Conservation (phyloP, 2,797 vertebrate genomes). For the Mormyrus proboscirostris region DNA sequence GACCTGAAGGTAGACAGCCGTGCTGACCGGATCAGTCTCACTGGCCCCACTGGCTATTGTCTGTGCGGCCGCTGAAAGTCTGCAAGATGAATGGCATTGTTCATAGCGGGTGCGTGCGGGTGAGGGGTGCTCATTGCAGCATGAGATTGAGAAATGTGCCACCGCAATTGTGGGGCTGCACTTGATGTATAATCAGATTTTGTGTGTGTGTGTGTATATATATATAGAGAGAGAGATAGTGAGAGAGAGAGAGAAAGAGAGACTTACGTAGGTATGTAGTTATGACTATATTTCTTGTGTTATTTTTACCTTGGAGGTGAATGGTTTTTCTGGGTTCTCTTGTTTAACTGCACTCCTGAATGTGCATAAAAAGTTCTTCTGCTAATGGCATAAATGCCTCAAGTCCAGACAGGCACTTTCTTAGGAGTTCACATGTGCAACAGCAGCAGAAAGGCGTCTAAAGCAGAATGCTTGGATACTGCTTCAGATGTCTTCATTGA, state of each 20-base stretch:
- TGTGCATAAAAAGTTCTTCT: constrained; percentile 51
- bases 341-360: constrained; percentile 44
- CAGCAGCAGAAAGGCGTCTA: constrained; percentile 44
- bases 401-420: constrained; percentile 58
- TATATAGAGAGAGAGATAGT: background rate
- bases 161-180: background rate
- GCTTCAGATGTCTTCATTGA: constrained; percentile 36
- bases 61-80: constrained; percentile 27
- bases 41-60: constrained; percentile 34
- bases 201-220: background rate
- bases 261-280: background rate
- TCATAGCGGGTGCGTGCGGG: constrained; percentile 21
- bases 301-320: constrained; percentile 26
- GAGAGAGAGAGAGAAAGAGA: background rate
- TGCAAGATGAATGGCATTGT: constrained; percentile 32
- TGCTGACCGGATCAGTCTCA: constrained; percentile 39
- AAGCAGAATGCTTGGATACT: constrained; percentile 36
- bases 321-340: constrained; percentile 33
- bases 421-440: constrained; percentile 60
- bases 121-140: constrained; percentile 15
- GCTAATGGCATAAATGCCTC: constrained; percentile 50
- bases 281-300: background rate
- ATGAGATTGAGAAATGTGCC: background rate
- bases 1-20: constrained; percentile 31
- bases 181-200: background rate